Evolutionary conservation across 1,140 invertebrate genomes (phyloP), one percentile per base, ranked within the genome.

Genomic region (Yoshiicerus persimilis): DNA sequence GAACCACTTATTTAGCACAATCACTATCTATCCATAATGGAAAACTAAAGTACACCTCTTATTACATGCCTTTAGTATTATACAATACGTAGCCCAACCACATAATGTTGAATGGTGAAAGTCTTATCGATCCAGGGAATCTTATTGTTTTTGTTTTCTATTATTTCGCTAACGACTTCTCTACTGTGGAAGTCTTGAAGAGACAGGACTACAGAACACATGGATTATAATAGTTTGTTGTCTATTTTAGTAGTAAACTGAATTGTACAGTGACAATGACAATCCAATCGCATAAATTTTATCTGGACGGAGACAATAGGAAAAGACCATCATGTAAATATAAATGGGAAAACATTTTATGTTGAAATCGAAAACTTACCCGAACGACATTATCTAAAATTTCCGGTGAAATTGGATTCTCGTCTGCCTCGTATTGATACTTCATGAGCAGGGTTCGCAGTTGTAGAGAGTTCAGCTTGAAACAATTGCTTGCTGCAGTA

Each of bases 381-480:
- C 94, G 93, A 4, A 95, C 94, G 30, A 96, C 94, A 91, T 94
- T 95, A 41, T 96, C 95, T 84, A 96, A 94, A 16, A 95, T 92
- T 89, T 94, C 96, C 70, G 93, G 93, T 0, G 94, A 93, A 87
- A 95, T 93, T 56, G 94, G 92, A 80, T 94, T 92, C 89, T 95
- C 93, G 91, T 96, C 94, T 10, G 94, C 93, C 2, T 94, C 94
- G 0, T 95, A 94, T 91, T 96, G 95, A 93, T 97, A 99, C 90
- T 96, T 95, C 91, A 96, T 95, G 13, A 99, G 92, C 86, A 99
- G 92, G 25, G 96, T 96, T 86, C 95, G 94, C 77, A 99, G 95
- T 93, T 99, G 99, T 27, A 99, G 93, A 0, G 98, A 99, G 93
- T 99, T 99, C 11, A 99, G 94, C 91, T 99, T 99, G 93, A 98